A percentile compares a stretch with the other conserved stretches of the same genome.
phyloP scores from a whole-genome alignment of 2,797 vertebrate species.

The Myotis planiceps region DNA sequence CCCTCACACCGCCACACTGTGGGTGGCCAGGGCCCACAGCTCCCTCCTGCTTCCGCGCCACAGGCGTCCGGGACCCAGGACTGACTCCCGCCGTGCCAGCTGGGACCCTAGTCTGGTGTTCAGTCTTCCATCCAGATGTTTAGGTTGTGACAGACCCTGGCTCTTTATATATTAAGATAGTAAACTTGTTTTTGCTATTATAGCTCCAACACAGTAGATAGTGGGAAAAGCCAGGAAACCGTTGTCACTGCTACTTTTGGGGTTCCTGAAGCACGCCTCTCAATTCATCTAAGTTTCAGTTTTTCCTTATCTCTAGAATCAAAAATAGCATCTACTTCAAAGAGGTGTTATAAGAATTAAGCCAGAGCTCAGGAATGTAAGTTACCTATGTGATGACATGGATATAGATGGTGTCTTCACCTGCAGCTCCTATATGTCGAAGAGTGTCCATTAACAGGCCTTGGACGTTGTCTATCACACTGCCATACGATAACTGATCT shows the following conservation, averaged over 20 bases:
- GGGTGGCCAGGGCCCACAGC: too few relatives aligned
- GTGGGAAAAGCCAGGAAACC: not conserved
- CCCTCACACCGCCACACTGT: too few relatives aligned
- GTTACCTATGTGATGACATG: not conserved
- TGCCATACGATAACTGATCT: not conserved
- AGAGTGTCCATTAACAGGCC: not conserved
- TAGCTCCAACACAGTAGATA: not conserved
- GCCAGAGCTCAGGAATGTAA: not conserved
- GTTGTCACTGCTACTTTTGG: not conserved
- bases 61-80: too few relatives aligned
- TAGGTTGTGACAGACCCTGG: too few relatives aligned
- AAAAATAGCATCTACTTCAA: slow-evolving; percentile 1
- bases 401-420: not conserved
- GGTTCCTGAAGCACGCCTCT: not conserved
- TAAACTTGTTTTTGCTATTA: not conserved
- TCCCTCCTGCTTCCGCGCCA: too few relatives aligned
- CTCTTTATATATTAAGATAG: too few relatives aligned
- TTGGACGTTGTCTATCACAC: not conserved
- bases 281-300: not conserved
- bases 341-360: not conserved
- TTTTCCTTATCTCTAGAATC: not conserved
- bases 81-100: too few relatives aligned
- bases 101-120: too few relatives aligned
- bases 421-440: not conserved
- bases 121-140: too few relatives aligned